Evolutionary conservation across 2,797 vertebrate species (phyloP), one percentile per base, ranked within the genome.

Genomic region (Cottoperca gobio): DNA sequence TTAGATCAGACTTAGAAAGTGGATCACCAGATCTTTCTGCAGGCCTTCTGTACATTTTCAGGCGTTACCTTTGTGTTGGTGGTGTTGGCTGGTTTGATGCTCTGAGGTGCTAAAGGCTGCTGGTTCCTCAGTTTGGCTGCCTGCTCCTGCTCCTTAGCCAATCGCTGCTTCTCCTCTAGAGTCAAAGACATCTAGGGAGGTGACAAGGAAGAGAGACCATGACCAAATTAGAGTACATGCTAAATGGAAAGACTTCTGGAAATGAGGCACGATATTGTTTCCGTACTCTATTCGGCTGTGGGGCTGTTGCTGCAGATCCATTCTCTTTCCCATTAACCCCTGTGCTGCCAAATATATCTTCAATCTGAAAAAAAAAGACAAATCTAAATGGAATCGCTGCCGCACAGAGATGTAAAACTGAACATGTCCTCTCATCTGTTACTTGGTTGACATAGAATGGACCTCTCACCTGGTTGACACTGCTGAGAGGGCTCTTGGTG

Each of bases 101-200:
- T 61, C 77, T 97, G 95, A 3, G 98, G 98, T 9, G 95, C 96
- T 57, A 99, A 92, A 9, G 97, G 97, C 78, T 96, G 96, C 90
- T 99, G 98, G 83, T 89, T 99, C 89, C 97, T 97, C 83, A 99
- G 91, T 89, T 99, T 99, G 82, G 97, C 96, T 4, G 96, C 97
- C 88, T 99, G 98, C 66, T 99, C 98, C 83, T 99, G 98, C 60
- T 99, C 97, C 91, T 99, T 99, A 54, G 98, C 98, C 86, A 99
- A 89, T 58, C 96, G 96, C 84, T 99, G 98, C 86, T 99, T 99
- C 91, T 99, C 98, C 90, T 99, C 98, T 59, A 99, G 92, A 19
- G 98, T 99, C 82, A 99, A 96, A 52, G 97, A 96, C 78, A 95
- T 95, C 98, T 99, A 85, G 24, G 26, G 19, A 24, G 8, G 11